phyloP scores from a whole-genome alignment of 1,140 invertebrate genomes.

The Drosophila rhopaloa region DNA sequence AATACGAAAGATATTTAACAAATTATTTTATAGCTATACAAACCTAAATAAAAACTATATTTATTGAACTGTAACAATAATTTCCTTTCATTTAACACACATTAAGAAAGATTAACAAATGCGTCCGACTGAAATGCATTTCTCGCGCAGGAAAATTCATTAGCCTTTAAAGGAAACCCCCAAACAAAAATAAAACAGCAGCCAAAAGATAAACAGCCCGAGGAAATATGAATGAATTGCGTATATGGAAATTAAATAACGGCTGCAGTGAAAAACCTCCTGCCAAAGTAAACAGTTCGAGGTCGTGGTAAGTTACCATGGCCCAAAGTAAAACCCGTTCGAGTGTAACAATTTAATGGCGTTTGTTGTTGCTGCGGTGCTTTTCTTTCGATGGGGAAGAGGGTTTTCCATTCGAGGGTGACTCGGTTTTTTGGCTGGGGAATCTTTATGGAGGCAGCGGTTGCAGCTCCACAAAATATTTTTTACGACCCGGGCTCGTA shows the following conservation, averaged over 20 bases:
- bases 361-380: slow-evolving; percentile 58
- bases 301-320: slow-evolving; percentile 61
- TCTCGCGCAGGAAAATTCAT: slow-evolving; percentile 4
- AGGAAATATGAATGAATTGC: slow-evolving; percentile 71
- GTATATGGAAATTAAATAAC: slow-evolving; percentile 78
- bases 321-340: slow-evolving; percentile 82
- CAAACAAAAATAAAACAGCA: slow-evolving; percentile 35
- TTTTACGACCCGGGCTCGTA: slow-evolving; percentile 44
- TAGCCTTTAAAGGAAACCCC: slow-evolving; percentile 10
- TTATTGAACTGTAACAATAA: too few species aligned
- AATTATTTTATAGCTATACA: too few species aligned
- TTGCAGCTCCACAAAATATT: slow-evolving; percentile 47
- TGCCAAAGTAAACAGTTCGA: slow-evolving; percentile 32
- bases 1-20: too few species aligned
- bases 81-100: not conserved
- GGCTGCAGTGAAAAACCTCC: slow-evolving; percentile 28
- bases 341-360: slow-evolving; percentile 84
- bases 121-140: not conserved
- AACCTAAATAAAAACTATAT: too few species aligned
- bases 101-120: not conserved
- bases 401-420: slow-evolving; percentile 11
- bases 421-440: not conserved
- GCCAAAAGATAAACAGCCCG: slow-evolving; percentile 27
- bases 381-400: slow-evolving; percentile 1
- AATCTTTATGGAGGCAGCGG: slow-evolving; percentile 37